A percentile compares a stretch with the other conserved stretches of the same genome.
Conservation (phyloP, 2,113 vertebrate species). For the Anser cygnoides region DNA sequence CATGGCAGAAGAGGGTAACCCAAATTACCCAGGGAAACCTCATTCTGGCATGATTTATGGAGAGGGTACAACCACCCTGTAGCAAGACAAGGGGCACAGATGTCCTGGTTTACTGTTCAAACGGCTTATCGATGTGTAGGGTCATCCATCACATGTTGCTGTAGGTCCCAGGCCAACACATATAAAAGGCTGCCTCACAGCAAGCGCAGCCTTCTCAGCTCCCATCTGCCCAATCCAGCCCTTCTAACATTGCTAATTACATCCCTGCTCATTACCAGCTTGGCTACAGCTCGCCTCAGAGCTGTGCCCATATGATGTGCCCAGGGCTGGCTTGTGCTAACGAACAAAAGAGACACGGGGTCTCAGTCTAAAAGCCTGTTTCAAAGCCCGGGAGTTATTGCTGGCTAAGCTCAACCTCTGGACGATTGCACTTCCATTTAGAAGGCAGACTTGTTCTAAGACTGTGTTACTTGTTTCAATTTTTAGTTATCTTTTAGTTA, state of each 20-base stretch:
- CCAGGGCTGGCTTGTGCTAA: neutral
- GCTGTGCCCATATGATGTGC: neutral
- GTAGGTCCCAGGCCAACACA: neutral
- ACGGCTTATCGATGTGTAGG: neutral
- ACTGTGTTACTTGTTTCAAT: neutral
- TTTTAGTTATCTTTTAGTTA: neutral
- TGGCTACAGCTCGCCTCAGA: neutral
- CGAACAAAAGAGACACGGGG: neutral
- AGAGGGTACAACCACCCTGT: neutral
- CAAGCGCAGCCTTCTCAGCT: neutral
- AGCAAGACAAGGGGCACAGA: neutral
- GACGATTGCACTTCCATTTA: neutral
- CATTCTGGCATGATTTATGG: constrained; percentile 9
- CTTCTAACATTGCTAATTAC: neutral
- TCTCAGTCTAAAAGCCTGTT: neutral
- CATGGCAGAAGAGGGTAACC: neutral
- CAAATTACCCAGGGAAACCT: neutral
- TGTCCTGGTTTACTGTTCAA: constrained; percentile 19
- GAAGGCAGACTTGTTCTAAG: neutral
- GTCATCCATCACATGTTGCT: constrained; percentile 24
- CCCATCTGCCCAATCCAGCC: constrained; percentile 31
- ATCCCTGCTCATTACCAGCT: neutral
- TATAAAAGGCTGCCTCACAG: neutral
- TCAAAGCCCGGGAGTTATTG: neutral
- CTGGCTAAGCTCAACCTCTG: neutral